These are phyloP conservation scores for Myopa testacea DNA, from an alignment of 2,888 invertebrate genomes.

Conservation along the genomic window DNA sequence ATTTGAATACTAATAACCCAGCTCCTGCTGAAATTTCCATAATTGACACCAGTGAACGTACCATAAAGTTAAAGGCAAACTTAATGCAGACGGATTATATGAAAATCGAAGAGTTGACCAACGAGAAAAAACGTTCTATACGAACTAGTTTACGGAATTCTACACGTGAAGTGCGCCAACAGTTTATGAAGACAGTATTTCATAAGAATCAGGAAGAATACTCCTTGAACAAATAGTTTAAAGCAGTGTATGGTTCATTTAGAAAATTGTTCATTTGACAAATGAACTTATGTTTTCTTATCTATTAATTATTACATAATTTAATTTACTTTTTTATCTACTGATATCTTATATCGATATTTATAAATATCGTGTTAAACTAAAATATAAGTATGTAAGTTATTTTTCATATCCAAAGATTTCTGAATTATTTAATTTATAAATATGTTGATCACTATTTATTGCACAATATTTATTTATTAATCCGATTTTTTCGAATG, in stretches of 20 bases:
- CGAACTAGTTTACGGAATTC: conserved; percentile 63
- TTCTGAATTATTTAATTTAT: conserved; percentile 16
- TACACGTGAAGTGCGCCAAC: conserved; percentile 63
- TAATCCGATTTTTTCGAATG: not conserved
- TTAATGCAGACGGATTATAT: conserved; percentile 57
- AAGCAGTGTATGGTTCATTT: not conserved
- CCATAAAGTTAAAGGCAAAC: conserved; percentile 60
- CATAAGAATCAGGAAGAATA: conserved; percentile 65
- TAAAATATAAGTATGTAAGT: too few species aligned
- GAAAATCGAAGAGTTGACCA: conserved; percentile 58
- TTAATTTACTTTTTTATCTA: not conserved
- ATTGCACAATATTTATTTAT: not conserved
- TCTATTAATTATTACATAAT: too few species aligned
- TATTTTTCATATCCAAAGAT: conserved; percentile 17
- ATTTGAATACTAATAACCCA: not conserved
- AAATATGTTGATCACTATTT: conserved; percentile 28
- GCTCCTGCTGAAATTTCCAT: conserved; percentile 59
- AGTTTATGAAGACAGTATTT: conserved; percentile 63
- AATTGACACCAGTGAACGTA: conserved; percentile 62
- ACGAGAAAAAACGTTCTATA: conserved; percentile 61
- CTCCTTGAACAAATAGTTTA: conserved; percentile 54
- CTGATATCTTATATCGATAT: too few species aligned
- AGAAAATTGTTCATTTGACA: too few species aligned
- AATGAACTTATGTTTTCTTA: not conserved
- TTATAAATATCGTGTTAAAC: not conserved